Percentiles rank a stretch among this genome's conserved stretches.
Evolutionary conservation across 2,888 invertebrate genomes (phyloP).

Genomic region (Hyposoter didymator): DNA sequence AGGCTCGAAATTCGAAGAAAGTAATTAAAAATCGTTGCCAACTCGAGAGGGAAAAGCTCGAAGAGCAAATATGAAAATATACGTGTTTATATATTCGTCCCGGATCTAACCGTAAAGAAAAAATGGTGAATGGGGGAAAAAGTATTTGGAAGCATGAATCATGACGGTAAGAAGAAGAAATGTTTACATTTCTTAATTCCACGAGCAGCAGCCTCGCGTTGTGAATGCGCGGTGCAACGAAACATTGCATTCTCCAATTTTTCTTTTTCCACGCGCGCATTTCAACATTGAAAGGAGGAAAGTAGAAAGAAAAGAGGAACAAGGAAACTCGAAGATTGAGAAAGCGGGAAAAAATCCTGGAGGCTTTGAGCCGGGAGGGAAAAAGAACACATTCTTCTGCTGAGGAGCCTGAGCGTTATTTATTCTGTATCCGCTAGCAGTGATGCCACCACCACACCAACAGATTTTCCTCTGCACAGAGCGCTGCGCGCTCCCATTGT

Average conservation of each 20-base stretch:
- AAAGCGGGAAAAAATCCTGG: slow-evolving; percentile 25
- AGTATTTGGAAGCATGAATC: slow-evolving; percentile 8
- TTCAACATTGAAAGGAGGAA: neutral
- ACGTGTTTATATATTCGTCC: neutral
- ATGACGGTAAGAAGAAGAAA: slow-evolving; percentile 22
- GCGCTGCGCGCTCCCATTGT: slow-evolving; percentile 37
- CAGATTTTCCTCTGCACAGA: slow-evolving; percentile 10
- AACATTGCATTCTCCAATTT: neutral
- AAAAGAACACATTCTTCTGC: slow-evolving; percentile 8
- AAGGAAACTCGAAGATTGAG: slow-evolving; percentile 1
- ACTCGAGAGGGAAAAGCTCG: neutral
- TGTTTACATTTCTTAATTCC: slow-evolving; percentile 11
- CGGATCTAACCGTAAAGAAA: neutral
- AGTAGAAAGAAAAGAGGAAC: neutral
- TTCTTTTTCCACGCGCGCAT: neutral
- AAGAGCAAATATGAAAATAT: neutral
- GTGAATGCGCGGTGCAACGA: neutral
- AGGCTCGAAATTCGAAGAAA: slow-evolving; percentile 42
- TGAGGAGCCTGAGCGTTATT: slow-evolving; percentile 39
- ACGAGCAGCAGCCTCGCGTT: neutral
- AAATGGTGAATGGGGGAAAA: neutral
- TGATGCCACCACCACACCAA: slow-evolving; percentile 8
- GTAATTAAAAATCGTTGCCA: slow-evolving; percentile 53
- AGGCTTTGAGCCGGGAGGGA: slow-evolving; percentile 14
- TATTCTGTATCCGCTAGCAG: slow-evolving; percentile 6